phyloP scores from a whole-genome alignment of 2,888 invertebrate genomes.

The Agrochola circellaris region DNA sequence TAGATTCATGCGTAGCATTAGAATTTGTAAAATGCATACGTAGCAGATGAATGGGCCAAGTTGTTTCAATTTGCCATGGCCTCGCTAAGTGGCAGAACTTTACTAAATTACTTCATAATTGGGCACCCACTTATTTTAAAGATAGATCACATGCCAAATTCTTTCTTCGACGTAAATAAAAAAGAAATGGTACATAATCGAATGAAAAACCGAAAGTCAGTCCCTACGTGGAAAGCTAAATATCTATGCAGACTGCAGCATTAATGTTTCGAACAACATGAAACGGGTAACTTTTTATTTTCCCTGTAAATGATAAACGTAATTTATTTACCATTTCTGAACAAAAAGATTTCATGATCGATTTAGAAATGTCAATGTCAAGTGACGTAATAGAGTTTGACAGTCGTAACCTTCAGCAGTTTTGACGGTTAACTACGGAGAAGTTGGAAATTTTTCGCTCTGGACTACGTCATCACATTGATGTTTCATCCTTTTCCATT shows the following conservation, averaged over 20 bases:
- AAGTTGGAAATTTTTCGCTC: conserved; percentile 38
- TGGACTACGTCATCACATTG: conserved; percentile 39
- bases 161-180: not conserved
- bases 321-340: conserved; percentile 14
- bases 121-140: conserved; percentile 2
- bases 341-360: conserved; percentile 5
- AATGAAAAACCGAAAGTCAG: not conserved
- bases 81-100: conserved; percentile 7
- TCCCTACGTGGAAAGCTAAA: not conserved
- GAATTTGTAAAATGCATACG: conserved; percentile 2
- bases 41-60: not conserved
- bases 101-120: not conserved
- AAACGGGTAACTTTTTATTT: not conserved
- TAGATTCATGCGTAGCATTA: not conserved
- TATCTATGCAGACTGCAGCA: not conserved
- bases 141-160: conserved; percentile 26
- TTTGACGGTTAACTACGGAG: conserved; percentile 42
- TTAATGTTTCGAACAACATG: not conserved
- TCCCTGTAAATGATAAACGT: not conserved
- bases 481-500: conserved; percentile 43
- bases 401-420: conserved; percentile 48
- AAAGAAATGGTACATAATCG: conserved; percentile 3
- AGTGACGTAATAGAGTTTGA: conserved; percentile 26
- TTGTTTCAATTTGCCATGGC: conserved; percentile 15
- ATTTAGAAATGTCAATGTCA: conserved; percentile 43